Evolutionary conservation across 2,888 invertebrate species (phyloP), one percentile per base, ranked within the genome.

Genomic region (Drosophila engyochracea): DNA sequence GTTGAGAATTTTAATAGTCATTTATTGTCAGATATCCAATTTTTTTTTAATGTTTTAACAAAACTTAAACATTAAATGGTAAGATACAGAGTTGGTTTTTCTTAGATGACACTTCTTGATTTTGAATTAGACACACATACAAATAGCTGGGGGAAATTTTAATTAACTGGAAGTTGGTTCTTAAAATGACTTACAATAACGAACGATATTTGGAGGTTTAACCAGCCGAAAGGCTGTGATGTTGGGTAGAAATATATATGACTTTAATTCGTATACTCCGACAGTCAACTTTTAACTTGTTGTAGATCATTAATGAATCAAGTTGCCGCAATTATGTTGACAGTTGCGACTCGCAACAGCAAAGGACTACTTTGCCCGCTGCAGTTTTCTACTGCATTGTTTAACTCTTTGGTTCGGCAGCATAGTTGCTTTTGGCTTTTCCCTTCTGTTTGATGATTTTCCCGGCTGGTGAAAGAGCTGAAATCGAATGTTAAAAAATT

Each of bases 281-380:
- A 12, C 22, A 30, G 25, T 33, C 22, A 49, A 4, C 47, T 66
- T 51, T 41, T 52, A 37, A 16, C 4, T 25, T 62, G 64, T 51
- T 44, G 25, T 30, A 41, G 5, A 60, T 82, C 66, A 74, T 69
- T 70, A 79, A 79, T 75, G 79, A 81, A 70, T 81, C 80, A 75
- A 44, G 31, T 67, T 10, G 35, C 66, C 39, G 54, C 74, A 63
- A 69, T 67, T 49, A 70, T 66, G 54, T 47, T 70, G 65, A 66
- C 68, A 64, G 59, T 68, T 52, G 19, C 25, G 28, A 41, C 54
- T 35, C 62, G 49, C 14, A 44, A 67, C 39, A 52, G 53, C 19
- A 41, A 57, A 25, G 52, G 39, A 53, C 25, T 37, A 49, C 64
- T 66, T 60, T 60, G 28, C 41, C 57, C 47, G 28, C 64, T 57